Evolutionary conservation across 2,888 invertebrate genomes (phyloP).

Genomic region (Fragum sueziense): DNA sequence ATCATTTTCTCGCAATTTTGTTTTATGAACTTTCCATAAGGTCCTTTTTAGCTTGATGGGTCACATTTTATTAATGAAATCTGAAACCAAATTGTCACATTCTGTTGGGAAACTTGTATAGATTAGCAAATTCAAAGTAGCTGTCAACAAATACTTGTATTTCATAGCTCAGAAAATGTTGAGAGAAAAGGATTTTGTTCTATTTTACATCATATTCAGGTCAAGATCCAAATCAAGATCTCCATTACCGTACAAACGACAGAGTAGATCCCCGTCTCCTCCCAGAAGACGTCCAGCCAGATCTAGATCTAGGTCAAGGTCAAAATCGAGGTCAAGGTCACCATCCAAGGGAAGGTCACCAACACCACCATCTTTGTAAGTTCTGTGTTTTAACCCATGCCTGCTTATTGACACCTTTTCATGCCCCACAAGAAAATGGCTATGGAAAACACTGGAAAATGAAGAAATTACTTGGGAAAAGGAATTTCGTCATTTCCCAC

Average conservation of each 20-base stretch:
- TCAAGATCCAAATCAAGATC: slow-evolving; percentile 63
- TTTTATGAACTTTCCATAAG: too few relatives aligned
- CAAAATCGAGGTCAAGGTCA: slow-evolving; percentile 24
- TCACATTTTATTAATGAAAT: too few relatives aligned
- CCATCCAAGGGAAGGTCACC: slow-evolving; percentile 83
- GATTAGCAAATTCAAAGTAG: too few relatives aligned
- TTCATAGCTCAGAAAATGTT: too few relatives aligned
- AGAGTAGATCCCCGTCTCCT: slow-evolving; percentile 64
- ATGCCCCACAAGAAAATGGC: too few relatives aligned
- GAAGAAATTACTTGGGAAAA: background rate
- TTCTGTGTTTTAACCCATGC: background rate
- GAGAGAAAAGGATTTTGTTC: background rate
- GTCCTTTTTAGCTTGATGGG: too few relatives aligned
- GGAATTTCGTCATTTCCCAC: background rate
- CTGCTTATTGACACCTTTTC: background rate
- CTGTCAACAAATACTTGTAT: too few relatives aligned
- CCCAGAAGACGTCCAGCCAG: slow-evolving; percentile 58
- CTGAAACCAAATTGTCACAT: too few relatives aligned
- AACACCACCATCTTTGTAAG: slow-evolving; percentile 88
- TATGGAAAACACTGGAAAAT: background rate
- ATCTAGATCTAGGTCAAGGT: slow-evolving; percentile 19
- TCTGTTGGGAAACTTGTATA: too few relatives aligned
- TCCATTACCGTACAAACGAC: slow-evolving; percentile 73
- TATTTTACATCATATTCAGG: slow-evolving; percentile 23
- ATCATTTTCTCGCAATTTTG: too few relatives aligned